These are phyloP conservation scores for Montifringilla adamsi DNA, from an alignment of 2,113 vertebrate species.

Conservation along the genomic window DNA sequence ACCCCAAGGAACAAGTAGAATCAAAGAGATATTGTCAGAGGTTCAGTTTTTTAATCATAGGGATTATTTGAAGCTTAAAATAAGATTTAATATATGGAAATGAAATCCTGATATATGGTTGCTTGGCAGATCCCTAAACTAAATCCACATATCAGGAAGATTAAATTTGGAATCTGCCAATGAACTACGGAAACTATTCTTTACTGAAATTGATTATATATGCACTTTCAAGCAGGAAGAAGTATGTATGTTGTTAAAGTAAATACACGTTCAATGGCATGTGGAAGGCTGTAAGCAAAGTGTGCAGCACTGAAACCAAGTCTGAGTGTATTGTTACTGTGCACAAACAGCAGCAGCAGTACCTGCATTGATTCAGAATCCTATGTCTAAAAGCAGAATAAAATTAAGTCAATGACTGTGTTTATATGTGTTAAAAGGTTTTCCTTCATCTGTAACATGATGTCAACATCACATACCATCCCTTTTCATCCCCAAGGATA, in stretches of 20 bases:
- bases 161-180: neutral
- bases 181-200: neutral
- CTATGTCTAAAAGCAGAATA: neutral
- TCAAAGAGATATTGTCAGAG: neutral
- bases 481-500: neutral
- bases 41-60: neutral
- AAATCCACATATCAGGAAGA: neutral
- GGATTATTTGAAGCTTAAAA: conserved; percentile 6
- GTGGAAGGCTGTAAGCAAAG: neutral
- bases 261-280: neutral
- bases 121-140: neutral
- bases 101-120: neutral
- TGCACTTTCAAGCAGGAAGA: neutral
- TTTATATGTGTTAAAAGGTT: neutral
- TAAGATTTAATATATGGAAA: neutral
- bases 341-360: neutral
- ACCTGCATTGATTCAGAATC: neutral
- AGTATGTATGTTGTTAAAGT: neutral
- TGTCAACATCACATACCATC: neutral
- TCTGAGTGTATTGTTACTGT: neutral
- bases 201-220: neutral
- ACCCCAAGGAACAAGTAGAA: neutral
- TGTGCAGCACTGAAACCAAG: neutral
- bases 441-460: neutral
- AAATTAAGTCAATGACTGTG: neutral